Evolutionary conservation across 2,113 vertebrate genomes (phyloP).

Genomic region (Rattus norvegicus): DNA sequence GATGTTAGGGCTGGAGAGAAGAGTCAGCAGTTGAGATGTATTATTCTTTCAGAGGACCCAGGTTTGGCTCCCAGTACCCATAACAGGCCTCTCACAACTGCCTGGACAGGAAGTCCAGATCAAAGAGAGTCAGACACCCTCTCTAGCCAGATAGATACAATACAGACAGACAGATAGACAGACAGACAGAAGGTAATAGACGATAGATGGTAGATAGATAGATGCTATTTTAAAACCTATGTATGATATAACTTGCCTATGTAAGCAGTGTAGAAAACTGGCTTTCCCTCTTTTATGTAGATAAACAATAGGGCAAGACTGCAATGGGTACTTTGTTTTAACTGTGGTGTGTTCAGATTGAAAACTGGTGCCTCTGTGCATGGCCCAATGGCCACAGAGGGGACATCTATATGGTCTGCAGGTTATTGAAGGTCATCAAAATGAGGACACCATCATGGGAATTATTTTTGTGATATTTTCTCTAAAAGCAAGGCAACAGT

Average conservation of each 20-base stretch:
- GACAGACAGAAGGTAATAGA: no score
- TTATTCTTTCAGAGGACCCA: background rate
- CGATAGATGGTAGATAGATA: background rate
- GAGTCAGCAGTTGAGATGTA: background rate
- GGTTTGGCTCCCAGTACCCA: background rate
- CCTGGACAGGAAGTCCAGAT: background rate
- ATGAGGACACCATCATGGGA: slow-evolving; percentile 6
- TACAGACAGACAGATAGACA: background rate
- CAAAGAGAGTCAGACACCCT: background rate
- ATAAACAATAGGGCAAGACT: slow-evolving; percentile 60
- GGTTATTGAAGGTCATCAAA: slow-evolving; percentile 42
- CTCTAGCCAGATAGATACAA: background rate
- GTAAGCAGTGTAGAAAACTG: slow-evolving; percentile 53
- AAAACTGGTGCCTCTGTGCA: background rate
- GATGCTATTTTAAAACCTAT: background rate
- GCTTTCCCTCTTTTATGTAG: slow-evolving; percentile 70
- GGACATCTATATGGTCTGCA: background rate
- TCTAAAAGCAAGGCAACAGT: slow-evolving; percentile 75
- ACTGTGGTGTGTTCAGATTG: rapidly evolving
- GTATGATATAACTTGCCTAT: slow-evolving; percentile 41
- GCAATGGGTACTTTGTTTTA: rapidly evolving
- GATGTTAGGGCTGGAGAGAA: background rate
- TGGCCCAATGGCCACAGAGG: slow-evolving; percentile 3
- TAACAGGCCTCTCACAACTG: background rate
- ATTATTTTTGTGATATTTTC: slow-evolving; percentile 69